Conservation (phyloP, 2,113 vertebrate genomes). For the Malurus cyaneus region DNA sequence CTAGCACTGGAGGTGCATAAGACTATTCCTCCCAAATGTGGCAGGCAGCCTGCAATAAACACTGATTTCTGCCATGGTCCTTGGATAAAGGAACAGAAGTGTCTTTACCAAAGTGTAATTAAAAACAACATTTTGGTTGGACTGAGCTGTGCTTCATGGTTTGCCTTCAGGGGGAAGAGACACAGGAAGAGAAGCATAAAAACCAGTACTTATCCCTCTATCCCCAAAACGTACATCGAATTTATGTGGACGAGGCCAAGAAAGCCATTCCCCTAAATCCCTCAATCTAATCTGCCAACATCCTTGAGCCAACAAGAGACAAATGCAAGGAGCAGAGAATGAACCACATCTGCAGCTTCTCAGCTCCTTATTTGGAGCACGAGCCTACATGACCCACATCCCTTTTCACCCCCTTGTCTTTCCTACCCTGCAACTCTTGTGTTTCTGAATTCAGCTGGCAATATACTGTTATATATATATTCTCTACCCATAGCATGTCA, state of each 20-base stretch:
- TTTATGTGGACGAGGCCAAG: neutral
- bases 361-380: neutral
- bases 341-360: neutral
- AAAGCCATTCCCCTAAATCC: neutral
- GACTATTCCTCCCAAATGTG: neutral
- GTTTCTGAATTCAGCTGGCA: neutral
- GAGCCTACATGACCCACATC: neutral
- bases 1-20: neutral
- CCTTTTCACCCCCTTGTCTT: neutral
- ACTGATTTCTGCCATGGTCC: neutral
- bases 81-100: neutral
- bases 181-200: neutral
- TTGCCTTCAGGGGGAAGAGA: neutral
- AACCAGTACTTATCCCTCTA: neutral
- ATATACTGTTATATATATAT: neutral
- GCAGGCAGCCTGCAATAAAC: neutral
- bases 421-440: neutral
- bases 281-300: neutral
- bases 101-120: neutral
- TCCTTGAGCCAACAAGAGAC: neutral
- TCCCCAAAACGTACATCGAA: accelerated
- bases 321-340: neutral
- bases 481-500: neutral
- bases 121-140: neutral
- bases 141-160: neutral